Percentiles rank a stretch among this genome's conserved stretches.
phyloP scores from a whole-genome alignment of 2,113 vertebrate species.

The Octodon degus region DNA sequence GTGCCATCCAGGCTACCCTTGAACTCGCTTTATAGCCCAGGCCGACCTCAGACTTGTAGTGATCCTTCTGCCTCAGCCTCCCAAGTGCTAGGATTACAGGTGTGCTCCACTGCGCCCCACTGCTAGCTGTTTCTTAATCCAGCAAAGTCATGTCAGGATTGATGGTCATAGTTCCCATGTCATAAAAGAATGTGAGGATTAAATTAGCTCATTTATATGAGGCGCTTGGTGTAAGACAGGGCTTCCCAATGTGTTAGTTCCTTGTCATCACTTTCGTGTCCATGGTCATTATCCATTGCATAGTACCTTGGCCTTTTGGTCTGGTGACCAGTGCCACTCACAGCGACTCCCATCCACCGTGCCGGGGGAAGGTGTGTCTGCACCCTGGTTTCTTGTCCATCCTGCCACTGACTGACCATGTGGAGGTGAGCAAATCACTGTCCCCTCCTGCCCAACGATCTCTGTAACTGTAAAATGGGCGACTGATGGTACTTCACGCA shows the following conservation, averaged over 20 bases:
- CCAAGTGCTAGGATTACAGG: background rate
- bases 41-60: no score
- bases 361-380: background rate
- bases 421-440: background rate
- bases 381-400: background rate
- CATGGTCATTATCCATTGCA: rapidly evolving
- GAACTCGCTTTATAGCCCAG: background rate
- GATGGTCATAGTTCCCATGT: background rate
- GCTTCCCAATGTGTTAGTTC: background rate
- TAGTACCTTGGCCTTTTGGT: background rate
- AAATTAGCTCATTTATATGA: background rate
- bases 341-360: background rate
- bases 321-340: background rate
- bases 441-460: background rate
- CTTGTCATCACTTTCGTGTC: background rate
- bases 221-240: background rate
- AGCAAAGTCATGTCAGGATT: background rate
- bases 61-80: background rate
- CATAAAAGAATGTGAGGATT: background rate
- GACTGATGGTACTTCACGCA: background rate
- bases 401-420: background rate
- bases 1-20: background rate
- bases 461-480: slow-evolving; percentile 16
- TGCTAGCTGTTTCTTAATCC: background rate
- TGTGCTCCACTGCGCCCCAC: background rate